Conservation (phyloP, 1,140 invertebrate genomes). For the Cyphomyrmex costatus region DNA sequence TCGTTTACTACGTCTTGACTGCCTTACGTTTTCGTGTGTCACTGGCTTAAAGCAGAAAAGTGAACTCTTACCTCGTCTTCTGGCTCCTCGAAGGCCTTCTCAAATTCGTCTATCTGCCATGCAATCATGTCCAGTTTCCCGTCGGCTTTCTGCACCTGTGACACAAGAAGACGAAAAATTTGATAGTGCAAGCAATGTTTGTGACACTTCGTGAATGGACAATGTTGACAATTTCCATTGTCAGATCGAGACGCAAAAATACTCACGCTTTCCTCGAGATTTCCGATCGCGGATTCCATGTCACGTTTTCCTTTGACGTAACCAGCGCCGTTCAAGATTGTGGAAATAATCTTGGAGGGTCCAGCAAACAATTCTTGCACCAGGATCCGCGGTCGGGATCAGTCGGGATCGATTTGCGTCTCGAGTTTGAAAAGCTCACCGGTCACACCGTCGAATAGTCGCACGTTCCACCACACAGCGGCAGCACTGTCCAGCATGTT, state of each 20-base stretch:
- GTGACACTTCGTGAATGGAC: slow-evolving; percentile 6
- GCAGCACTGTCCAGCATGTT: neutral
- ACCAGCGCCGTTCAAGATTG: neutral
- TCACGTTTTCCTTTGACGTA: slow-evolving; percentile 16
- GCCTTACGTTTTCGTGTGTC: no score
- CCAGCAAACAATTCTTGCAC: slow-evolving; percentile 11
- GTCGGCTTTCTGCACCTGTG: slow-evolving; percentile 83
- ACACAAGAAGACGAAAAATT: slow-evolving; percentile 41
- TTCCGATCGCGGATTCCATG: slow-evolving; percentile 81
- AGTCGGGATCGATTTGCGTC: neutral
- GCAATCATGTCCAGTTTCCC: slow-evolving; percentile 85
- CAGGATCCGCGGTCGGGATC: neutral
- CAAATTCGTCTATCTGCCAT: slow-evolving; percentile 85
- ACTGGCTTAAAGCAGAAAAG: neutral
- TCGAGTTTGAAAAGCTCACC: slow-evolving; percentile 27
- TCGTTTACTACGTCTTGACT: no score
- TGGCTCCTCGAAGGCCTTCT: slow-evolving; percentile 84
- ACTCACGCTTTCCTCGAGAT: slow-evolving; percentile 82
- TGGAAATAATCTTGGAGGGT: neutral
- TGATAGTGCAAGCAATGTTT: slow-evolving; percentile 1
- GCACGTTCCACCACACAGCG: neutral
- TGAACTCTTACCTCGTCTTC: slow-evolving; percentile 79
- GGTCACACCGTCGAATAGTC: neutral
- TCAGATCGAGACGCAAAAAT: neutral
- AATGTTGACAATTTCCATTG: neutral